A percentile compares a stretch with the other conserved stretches of the same genome.
Conservation (phyloP, 2,888 invertebrate species). For the Mesorhabditis spiculigera region DNA sequence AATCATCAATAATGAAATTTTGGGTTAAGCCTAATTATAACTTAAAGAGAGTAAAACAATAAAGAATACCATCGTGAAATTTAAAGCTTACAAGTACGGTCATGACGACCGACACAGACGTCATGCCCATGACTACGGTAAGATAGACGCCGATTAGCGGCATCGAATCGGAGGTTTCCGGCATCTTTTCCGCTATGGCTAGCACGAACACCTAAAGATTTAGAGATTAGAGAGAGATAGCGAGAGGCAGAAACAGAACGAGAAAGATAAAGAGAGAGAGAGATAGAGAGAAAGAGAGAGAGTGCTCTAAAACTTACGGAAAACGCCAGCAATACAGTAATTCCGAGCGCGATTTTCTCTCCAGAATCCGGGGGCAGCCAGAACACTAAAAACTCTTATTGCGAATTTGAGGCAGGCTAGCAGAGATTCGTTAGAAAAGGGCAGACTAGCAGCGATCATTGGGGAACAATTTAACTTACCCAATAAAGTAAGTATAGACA, state of each 20-base stretch:
- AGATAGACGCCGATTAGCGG: constrained; percentile 63
- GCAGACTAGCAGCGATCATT: no score
- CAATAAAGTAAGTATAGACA: constrained; percentile 68
- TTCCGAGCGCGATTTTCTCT: constrained; percentile 65
- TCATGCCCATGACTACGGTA: constrained; percentile 66
- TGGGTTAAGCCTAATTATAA: no score
- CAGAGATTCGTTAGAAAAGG: background rate
- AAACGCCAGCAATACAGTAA: constrained; percentile 66
- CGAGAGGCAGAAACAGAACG: no score
- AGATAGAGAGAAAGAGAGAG: background rate
- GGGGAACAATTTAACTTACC: constrained; percentile 17
- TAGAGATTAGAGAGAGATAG: background rate
- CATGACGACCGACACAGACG: constrained; percentile 64
- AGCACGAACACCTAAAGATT: constrained; percentile 62
- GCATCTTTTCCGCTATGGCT: constrained; percentile 67
- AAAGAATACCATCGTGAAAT: background rate
- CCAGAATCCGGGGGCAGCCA: constrained; percentile 41
- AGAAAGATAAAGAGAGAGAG: no score
- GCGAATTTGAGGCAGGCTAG: background rate
- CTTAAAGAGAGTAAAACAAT: no score
- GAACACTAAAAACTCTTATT: constrained; percentile 24
- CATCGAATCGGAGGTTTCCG: constrained; percentile 66
- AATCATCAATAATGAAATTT: no score
- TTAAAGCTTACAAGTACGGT: constrained; percentile 32
- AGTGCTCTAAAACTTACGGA: constrained; percentile 58